These are phyloP conservation scores for Drosophila tropicalis DNA, from an alignment of 1,140 invertebrate genomes.

Conservation along the genomic window DNA sequence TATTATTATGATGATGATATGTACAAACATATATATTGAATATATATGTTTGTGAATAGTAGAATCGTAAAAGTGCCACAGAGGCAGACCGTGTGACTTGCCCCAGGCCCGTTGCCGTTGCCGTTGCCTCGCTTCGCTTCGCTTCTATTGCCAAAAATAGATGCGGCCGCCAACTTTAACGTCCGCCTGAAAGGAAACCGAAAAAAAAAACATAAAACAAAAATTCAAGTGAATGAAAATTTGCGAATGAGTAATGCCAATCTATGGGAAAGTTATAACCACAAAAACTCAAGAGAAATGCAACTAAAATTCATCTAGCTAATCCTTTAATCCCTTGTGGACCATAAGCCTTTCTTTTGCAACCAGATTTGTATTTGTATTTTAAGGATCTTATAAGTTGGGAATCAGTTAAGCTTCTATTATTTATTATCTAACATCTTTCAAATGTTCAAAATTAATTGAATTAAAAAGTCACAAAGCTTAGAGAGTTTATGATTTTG, in stretches of 20 bases:
- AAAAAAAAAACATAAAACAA: background rate
- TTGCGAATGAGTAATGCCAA: background rate
- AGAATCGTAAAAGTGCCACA: slow-evolving; percentile 37
- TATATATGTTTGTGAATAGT: too few species aligned
- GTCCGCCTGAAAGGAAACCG: slow-evolving; percentile 38
- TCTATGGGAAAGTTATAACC: background rate
- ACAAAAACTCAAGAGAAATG: background rate
- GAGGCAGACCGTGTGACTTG: slow-evolving; percentile 28
- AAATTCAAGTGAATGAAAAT: background rate
- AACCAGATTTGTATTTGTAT: too few species aligned
- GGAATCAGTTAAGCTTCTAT: too few species aligned
- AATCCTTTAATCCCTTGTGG: too few species aligned
- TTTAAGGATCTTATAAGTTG: too few species aligned
- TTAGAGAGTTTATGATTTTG: too few species aligned
- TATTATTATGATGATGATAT: slow-evolving; percentile 15
- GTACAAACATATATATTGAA: slow-evolving; percentile 12
- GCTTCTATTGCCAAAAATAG: slow-evolving; percentile 51
- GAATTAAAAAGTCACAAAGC: too few species aligned
- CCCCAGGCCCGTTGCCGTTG: slow-evolving; percentile 21
- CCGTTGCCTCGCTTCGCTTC: background rate
- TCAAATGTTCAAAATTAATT: too few species aligned
- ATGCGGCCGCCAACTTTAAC: slow-evolving; percentile 66
- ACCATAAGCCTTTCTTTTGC: too few species aligned
- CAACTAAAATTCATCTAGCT: too few species aligned
- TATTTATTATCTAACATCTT: too few species aligned